Conservation (phyloP, 2,113 vertebrate genomes). For the Myotis brandtii region DNA sequence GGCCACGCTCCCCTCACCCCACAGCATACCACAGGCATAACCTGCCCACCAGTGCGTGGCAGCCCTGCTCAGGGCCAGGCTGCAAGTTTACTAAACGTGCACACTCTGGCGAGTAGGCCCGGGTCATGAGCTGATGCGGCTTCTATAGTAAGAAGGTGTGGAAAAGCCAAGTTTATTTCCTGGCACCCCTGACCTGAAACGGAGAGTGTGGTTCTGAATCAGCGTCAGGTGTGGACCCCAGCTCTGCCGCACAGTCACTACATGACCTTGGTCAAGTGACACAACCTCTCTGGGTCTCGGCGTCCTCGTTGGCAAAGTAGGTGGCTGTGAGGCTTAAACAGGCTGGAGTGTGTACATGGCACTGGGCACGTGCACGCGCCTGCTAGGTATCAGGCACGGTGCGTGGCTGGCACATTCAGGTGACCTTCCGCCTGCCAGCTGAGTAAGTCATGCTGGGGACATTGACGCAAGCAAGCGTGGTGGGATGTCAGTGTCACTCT, state of each 20-base stretch:
- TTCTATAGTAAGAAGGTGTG: neutral
- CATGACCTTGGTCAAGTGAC: neutral
- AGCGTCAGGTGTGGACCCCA: neutral
- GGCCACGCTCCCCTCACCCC: neutral
- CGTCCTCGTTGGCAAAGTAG: neutral
- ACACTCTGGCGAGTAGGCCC: neutral
- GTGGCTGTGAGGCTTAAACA: neutral
- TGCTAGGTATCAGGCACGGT: neutral
- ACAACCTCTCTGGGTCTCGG: neutral
- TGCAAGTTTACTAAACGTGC: accelerated
- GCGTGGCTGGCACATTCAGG: neutral
- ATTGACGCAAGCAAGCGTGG: neutral
- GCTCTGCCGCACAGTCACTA: neutral
- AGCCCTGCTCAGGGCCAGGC: neutral
- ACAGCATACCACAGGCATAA: neutral
- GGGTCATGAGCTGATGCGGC: neutral
- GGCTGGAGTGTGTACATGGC: neutral
- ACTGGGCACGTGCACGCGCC: neutral
- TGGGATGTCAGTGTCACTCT: neutral
- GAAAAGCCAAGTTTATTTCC: neutral
- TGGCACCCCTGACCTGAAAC: neutral
- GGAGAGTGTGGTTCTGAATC: neutral
- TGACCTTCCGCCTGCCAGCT: neutral
- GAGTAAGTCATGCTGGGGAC: neutral
- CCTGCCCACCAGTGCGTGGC: accelerated